Percentiles rank a stretch among this genome's conserved stretches.
Evolutionary conservation across 2,888 invertebrate species (phyloP).

Genomic region (Ennomos fuscantarius): DNA sequence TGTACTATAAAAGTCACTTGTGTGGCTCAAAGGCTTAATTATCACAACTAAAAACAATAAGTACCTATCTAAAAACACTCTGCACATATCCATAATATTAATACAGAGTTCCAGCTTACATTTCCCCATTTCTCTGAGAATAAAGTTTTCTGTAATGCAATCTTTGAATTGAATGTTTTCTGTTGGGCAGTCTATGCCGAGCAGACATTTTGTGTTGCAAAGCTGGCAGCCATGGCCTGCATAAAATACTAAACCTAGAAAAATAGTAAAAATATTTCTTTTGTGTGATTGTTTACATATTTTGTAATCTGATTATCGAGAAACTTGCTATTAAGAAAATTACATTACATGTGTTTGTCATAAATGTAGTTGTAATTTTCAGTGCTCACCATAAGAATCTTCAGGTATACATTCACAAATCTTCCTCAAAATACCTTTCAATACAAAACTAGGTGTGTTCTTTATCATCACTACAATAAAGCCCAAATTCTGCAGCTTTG

Average conservation of each 20-base stretch:
- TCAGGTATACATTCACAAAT: conserved; percentile 62
- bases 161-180: conserved; percentile 66
- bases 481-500: conserved; percentile 63
- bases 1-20: too few relatives aligned
- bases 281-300: too few relatives aligned
- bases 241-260: conserved; percentile 82
- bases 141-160: conserved; percentile 77
- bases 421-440: conserved; percentile 57
- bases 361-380: neutral
- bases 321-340: too few relatives aligned
- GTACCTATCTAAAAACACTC: conserved; percentile 76
- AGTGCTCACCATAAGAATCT: conserved; percentile 76
- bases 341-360: too few relatives aligned
- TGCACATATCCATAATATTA: conserved; percentile 85
- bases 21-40: too few relatives aligned
- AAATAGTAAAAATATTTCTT: neutral
- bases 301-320: too few relatives aligned
- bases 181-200: conserved; percentile 76
- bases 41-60: neutral
- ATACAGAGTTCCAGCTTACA: conserved; percentile 77
- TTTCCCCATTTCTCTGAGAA: conserved; percentile 68
- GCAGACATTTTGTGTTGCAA: conserved; percentile 78
- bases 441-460: conserved; percentile 56
- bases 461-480: conserved; percentile 68
- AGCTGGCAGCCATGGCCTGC: conserved; percentile 85